Base-by-base conservation (phyloP, 1,140 invertebrate species). In the Zaprionus taronus region DNA sequence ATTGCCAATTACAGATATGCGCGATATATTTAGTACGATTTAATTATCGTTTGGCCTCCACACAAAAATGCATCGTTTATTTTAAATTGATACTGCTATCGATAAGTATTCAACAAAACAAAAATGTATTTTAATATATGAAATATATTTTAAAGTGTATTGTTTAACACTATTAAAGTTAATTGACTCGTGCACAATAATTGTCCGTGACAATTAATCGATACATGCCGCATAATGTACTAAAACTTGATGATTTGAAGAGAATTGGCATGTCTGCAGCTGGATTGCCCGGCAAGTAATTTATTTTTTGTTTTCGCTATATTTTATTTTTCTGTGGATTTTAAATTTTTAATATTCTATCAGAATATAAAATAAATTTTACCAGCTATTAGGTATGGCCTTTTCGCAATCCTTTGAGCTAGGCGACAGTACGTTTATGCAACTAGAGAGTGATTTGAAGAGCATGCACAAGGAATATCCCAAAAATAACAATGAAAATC, bases 391-490 rank as follows among this genome's bases (percentile, higher is more conserved):
- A 31, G 9, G 14, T 5, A 92, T 92, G 91, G 80, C 81, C 2
- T 92, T 92, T 63, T 92, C 91, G 2, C 83, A 92, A 71, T 92
- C 91, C 1, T 82, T 92, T 26, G 68, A 81, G 3, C 80, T 92
- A 60, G 91, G 91, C 5, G 80, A 92, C 20, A 92, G 86, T 58
- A 92, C 91, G 5, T 84, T 92, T 15, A 67, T 89, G 67, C 77
- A 83, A 41, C 31, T 92, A 34, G 91, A 92, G 26, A 81, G 72
- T 20, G 78, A 83, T 6, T 49, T 80, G 4, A 70, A 77, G 38
- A 38, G 24, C 15, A 65, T 44, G 17, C 22, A 34, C 17, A 41
- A 57, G 5, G 12, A 72, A 71, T 7, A 77, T 56, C 22, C 17
- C 6, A 55, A 55, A 15, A 64, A 53, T 28, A 55, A 55, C 26